These are phyloP conservation scores for Erebia aethiops DNA, from an alignment of 2,888 invertebrate genomes.

Conservation along the genomic window DNA sequence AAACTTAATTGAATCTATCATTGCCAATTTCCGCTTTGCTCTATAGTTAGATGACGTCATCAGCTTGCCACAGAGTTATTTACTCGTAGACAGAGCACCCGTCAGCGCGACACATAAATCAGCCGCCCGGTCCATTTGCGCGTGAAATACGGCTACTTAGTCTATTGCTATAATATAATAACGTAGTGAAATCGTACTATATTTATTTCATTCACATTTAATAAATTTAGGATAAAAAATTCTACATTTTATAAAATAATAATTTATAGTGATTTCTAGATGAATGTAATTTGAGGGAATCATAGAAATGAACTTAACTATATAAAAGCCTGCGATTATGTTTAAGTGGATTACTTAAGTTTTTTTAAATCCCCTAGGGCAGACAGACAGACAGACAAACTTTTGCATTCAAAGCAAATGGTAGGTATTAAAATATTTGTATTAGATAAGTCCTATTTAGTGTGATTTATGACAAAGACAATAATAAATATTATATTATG, in stretches of 20 bases:
- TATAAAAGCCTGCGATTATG: too few species aligned
- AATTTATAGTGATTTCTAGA: too few species aligned
- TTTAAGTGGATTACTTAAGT: too few species aligned
- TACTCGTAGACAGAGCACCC: constrained; percentile 38
- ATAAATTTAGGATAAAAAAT: neutral
- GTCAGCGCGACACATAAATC: constrained; percentile 55
- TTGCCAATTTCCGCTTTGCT: neutral
- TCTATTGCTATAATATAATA: neutral
- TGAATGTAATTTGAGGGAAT: too few species aligned
- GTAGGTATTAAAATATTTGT: too few species aligned
- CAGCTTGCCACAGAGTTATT: constrained; percentile 40
- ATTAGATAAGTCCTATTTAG: too few species aligned
- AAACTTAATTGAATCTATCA: neutral
- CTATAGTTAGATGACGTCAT: constrained; percentile 27
- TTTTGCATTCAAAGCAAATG: too few species aligned
- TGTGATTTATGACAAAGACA: too few species aligned
- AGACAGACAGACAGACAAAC: too few species aligned
- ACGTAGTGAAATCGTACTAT: neutral
- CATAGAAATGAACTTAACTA: too few species aligned
- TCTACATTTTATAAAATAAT: neutral
- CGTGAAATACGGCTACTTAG: constrained; percentile 55
- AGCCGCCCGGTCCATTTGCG: constrained; percentile 58
- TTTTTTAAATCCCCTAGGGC: too few species aligned
- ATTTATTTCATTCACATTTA: neutral
- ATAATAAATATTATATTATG: too few species aligned